These are phyloP conservation scores for Pseudachorutes palmiensis DNA, from an alignment of 1,140 invertebrate species.

Conservation along the genomic window DNA sequence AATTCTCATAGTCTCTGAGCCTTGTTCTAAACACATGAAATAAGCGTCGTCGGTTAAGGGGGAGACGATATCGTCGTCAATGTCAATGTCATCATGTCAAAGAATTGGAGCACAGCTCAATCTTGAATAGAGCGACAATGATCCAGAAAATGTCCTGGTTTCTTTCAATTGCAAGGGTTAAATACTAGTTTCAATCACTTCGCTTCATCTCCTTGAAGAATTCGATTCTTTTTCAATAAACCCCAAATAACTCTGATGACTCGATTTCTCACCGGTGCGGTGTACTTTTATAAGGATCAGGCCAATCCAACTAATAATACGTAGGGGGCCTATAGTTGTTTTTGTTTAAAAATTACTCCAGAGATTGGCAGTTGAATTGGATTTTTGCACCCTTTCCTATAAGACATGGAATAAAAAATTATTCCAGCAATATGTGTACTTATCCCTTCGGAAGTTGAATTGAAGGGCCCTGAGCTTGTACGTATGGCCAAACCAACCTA, in stretches of 20 bases:
- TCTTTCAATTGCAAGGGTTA: background rate
- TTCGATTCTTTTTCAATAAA: too few species aligned
- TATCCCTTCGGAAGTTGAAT: background rate
- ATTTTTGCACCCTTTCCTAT: constrained; percentile 35
- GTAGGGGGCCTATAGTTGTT: background rate
- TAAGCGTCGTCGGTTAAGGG: too few species aligned
- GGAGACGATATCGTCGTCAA: background rate
- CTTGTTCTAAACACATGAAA: too few species aligned
- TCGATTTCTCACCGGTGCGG: too few species aligned
- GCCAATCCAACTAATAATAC: background rate
- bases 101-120: background rate
- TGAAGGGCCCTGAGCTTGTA: constrained; percentile 2
- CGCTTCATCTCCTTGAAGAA: background rate
- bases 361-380: constrained; percentile 34
- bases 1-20: background rate
- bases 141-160: background rate
- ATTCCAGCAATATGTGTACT: constrained; percentile 10
- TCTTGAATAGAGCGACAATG: background rate
- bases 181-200: too few species aligned
- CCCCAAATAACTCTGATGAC: too few species aligned
- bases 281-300: too few species aligned
- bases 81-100: background rate
- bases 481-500: background rate
- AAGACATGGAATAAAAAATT: constrained; percentile 5
- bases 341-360: background rate